Conservation (phyloP, 1,140 invertebrate species). For the Aphelenchoides fujianensis region DNA sequence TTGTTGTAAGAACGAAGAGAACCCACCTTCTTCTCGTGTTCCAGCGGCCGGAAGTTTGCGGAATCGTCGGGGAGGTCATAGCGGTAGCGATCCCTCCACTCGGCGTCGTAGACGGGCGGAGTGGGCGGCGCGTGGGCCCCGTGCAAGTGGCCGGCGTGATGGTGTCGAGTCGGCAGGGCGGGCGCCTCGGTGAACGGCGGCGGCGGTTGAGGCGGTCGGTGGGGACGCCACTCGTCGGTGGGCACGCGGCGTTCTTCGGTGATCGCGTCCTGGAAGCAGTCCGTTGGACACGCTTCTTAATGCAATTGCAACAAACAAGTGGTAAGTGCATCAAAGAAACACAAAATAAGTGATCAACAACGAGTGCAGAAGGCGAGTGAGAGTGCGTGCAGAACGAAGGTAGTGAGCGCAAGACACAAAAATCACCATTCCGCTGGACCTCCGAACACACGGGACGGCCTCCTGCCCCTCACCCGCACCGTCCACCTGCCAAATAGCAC, state of each 20-base stretch:
- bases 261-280: not conserved
- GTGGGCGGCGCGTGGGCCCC: not conserved
- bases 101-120: not conserved
- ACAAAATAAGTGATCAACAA: slow-evolving; percentile 11
- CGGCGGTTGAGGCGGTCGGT: not conserved
- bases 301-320: slow-evolving; percentile 9
- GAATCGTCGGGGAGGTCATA: slow-evolving; percentile 3
- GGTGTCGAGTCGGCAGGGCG: not conserved
- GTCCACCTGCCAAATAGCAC: too few relatives aligned
- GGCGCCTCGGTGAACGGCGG: not conserved
- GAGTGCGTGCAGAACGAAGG: too few relatives aligned
- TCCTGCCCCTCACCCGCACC: slow-evolving; percentile 7
- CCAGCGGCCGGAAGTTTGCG: not conserved
- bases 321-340: not conserved
- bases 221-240: not conserved
- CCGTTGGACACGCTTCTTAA: slow-evolving; percentile 2
- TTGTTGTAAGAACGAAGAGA: not conserved
- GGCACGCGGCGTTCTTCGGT: not conserved
- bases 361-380: not conserved
- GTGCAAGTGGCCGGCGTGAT: not conserved
- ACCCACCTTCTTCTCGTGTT: slow-evolving; percentile 13
- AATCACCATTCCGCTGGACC: slow-evolving; percentile 20
- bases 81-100: not conserved
- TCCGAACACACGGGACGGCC: slow-evolving; percentile 27
- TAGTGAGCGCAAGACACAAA: slow-evolving; percentile 1